Conservation (phyloP, 2,888 invertebrate genomes). For the Pemphredon lugubris region DNA sequence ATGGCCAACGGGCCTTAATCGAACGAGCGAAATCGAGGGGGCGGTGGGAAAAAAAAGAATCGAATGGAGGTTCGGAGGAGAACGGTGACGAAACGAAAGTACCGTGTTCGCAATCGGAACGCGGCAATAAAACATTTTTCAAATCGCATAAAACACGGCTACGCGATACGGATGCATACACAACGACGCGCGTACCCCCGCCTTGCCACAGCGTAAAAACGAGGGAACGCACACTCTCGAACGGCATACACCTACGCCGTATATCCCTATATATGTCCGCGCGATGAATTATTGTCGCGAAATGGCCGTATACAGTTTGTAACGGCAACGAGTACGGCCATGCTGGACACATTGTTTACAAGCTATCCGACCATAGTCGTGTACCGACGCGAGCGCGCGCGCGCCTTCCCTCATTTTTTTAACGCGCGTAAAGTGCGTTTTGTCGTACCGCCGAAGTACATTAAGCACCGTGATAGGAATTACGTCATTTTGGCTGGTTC, state of each 20-base stretch:
- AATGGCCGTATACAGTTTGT: slow-evolving; percentile 48
- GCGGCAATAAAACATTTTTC: slow-evolving; percentile 69
- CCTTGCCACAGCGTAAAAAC: slow-evolving; percentile 16
- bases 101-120: slow-evolving; percentile 51
- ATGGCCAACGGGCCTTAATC: too few species aligned
- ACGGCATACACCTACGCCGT: slow-evolving; percentile 30
- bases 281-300: slow-evolving; percentile 59
- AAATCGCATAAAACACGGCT: slow-evolving; percentile 59
- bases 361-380: slow-evolving; percentile 49
- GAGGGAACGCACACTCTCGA: too few species aligned
- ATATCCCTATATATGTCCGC: slow-evolving; percentile 63
- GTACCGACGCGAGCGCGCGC: slow-evolving; percentile 34
- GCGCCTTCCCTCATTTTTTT: slow-evolving; percentile 38
- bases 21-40: too few species aligned
- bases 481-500: too few species aligned
- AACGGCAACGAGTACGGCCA: slow-evolving; percentile 15
- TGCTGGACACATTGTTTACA: slow-evolving; percentile 64
- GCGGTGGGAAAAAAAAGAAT: too few species aligned
- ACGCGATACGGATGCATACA: slow-evolving; percentile 12
- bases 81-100: slow-evolving; percentile 28
- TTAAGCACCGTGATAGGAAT: slow-evolving; percentile 23
- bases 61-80: too few species aligned
- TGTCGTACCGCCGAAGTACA: slow-evolving; percentile 44
- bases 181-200: slow-evolving; percentile 7
- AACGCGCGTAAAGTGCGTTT: slow-evolving; percentile 53